Percentiles rank a stretch among this genome's conserved stretches.
Conservation (phyloP, 2,113 vertebrate species). For the Erythrocebus patas region DNA sequence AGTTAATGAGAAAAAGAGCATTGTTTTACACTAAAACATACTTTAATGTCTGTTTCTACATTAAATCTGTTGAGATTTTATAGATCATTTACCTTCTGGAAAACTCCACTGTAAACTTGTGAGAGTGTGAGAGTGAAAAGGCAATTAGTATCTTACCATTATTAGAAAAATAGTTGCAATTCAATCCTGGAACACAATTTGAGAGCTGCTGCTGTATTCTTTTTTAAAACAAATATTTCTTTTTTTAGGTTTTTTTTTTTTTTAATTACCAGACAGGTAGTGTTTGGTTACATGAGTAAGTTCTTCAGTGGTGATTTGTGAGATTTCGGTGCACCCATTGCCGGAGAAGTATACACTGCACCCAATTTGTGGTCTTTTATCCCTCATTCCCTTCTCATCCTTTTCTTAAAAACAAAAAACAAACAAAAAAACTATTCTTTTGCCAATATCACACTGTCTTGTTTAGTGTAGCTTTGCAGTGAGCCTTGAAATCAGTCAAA, state of each 20-base stretch:
- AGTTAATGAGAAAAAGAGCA: neutral
- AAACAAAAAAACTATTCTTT: neutral
- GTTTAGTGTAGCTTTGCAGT: neutral
- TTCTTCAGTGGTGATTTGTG: no score
- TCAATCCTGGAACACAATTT: neutral
- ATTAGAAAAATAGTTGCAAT: conserved; percentile 17
- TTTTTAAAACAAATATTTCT: neutral
- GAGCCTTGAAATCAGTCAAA: neutral
- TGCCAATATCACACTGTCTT: neutral
- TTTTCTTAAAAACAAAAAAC: no score
- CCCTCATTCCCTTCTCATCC: no score
- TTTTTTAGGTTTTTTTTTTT: no score
- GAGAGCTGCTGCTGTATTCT: neutral
- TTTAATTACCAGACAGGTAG: no score
- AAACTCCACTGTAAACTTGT: neutral
- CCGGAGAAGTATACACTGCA: no score
- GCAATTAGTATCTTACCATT: neutral
- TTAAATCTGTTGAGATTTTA: neutral
- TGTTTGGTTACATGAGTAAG: no score
- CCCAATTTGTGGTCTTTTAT: no score
- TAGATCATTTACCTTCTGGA: neutral
- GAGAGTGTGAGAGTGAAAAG: neutral
- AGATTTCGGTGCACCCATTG: no score
- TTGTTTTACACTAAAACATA: neutral
- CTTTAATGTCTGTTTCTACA: neutral